Conservation (phyloP, 2,888 invertebrate species). For the Miltochrista miniata region DNA sequence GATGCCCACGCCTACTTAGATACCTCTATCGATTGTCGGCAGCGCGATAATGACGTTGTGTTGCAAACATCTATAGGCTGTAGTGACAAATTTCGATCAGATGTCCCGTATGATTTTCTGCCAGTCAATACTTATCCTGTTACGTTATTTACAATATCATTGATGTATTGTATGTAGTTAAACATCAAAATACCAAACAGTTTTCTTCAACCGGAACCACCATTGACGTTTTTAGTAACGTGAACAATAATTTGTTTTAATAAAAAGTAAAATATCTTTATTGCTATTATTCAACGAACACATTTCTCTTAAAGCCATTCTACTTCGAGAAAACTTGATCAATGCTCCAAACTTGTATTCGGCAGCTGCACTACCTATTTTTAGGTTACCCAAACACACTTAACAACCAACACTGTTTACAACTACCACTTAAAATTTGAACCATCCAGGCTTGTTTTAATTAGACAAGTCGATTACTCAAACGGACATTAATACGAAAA, state of each 20-base stretch:
- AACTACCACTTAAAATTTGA: constrained; percentile 28
- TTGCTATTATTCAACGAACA: constrained; percentile 11
- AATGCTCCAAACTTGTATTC: constrained; percentile 23
- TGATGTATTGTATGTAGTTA: no score
- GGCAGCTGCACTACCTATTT: constrained; percentile 35
- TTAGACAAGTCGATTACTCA: constrained; percentile 23
- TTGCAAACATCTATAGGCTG: no score
- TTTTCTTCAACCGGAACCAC: no score
- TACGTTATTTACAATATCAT: no score
- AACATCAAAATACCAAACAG: no score
- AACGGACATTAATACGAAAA: constrained; percentile 24
- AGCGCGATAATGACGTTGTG: no score
- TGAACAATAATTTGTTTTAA: background rate
- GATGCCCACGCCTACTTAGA: no score
- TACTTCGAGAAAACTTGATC: constrained; percentile 25
- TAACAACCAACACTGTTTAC: constrained; percentile 36
- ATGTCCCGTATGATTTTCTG: no score
- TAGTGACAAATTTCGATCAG: no score
- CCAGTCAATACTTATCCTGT: no score
- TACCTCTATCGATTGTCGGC: no score
- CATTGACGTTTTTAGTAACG: no score
- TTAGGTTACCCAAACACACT: constrained; percentile 41
- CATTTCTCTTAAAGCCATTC: constrained; percentile 25
- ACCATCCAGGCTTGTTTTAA: constrained; percentile 20
- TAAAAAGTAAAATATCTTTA: background rate